Percentiles rank a stretch among this genome's conserved stretches.
Conservation (phyloP, 2,888 invertebrate genomes). For the Drosophila atroscutellata region DNA sequence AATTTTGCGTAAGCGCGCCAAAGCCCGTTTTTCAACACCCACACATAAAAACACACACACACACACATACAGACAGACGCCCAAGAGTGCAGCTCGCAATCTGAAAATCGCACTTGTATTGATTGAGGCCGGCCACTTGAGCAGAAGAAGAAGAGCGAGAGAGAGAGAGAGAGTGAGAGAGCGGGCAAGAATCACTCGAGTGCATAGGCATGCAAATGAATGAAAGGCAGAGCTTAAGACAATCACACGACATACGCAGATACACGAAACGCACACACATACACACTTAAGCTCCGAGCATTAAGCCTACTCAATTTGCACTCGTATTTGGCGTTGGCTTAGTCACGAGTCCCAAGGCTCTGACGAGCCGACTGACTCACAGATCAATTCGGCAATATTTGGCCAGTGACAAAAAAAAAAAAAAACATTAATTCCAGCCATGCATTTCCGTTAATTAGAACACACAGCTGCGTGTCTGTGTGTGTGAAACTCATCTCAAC, state of each 20-base stretch:
- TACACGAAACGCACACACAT: not conserved
- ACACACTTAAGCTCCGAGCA: slow-evolving; percentile 35
- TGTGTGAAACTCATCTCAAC: slow-evolving; percentile 33
- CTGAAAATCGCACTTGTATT: slow-evolving; percentile 63
- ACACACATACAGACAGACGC: not conserved
- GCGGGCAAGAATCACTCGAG: slow-evolving; percentile 60
- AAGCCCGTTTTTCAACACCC: slow-evolving; percentile 39
- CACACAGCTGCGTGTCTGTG: slow-evolving; percentile 28
- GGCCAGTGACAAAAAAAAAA: slow-evolving; percentile 5
- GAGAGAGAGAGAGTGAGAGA: not conserved
- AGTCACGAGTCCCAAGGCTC: slow-evolving; percentile 61
- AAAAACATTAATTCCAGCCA: not conserved
- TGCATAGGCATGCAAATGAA: slow-evolving; percentile 70
- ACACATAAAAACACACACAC: slow-evolving; percentile 22
- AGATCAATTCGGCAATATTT: slow-evolving; percentile 42
- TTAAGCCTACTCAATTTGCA: slow-evolving; percentile 63
- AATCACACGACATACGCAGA: slow-evolving; percentile 1
- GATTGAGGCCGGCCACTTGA: slow-evolving; percentile 71
- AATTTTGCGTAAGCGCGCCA: slow-evolving; percentile 58
- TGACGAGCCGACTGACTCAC: slow-evolving; percentile 41
- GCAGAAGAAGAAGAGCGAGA: slow-evolving; percentile 42
- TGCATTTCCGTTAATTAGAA: slow-evolving; percentile 57
- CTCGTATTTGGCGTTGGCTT: slow-evolving; percentile 57
- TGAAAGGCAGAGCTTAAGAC: slow-evolving; percentile 54
- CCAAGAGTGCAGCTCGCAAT: slow-evolving; percentile 49